Percentiles rank a stretch among this genome's conserved stretches.
Evolutionary conservation across 1,140 invertebrate species (phyloP).

Genomic region (Vanessa atalanta): DNA sequence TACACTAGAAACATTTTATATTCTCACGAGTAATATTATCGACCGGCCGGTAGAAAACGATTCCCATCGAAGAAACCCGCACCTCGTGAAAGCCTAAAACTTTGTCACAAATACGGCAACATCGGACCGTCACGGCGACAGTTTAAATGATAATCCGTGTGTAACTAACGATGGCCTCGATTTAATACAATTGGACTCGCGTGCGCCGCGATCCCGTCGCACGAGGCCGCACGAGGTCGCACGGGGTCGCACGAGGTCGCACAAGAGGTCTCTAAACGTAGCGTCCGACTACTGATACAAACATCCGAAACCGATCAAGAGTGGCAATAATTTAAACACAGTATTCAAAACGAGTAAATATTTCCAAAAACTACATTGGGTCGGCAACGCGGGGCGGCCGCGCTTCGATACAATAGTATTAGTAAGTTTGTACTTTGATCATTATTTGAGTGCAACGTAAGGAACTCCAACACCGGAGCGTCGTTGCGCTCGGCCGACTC

Average conservation of each 20-base stretch:
- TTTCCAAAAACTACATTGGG: conserved; percentile 62
- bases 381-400: conserved; percentile 33
- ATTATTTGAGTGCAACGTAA: conserved; percentile 66
- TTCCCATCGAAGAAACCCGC: conserved; percentile 23
- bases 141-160: conserved; percentile 2
- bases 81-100: conserved; percentile 21
- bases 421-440: conserved; percentile 73
- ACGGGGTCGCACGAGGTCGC: background rate
- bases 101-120: conserved; percentile 14
- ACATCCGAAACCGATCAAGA: conserved; percentile 38
- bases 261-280: background rate
- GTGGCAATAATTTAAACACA: conserved; percentile 49
- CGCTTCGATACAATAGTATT: conserved; percentile 51
- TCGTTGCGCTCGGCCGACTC: conserved; percentile 27
- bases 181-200: background rate
- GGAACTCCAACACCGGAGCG: conserved; percentile 53
- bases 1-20: conserved; percentile 2
- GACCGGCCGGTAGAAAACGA: conserved; percentile 1
- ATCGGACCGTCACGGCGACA: conserved; percentile 1
- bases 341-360: conserved; percentile 71
- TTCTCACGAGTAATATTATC: background rate
- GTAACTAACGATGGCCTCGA: conserved; percentile 2
- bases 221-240: conserved; percentile 4
- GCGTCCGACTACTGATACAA: conserved; percentile 22
- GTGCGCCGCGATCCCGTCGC: conserved; percentile 5